phyloP scores from a whole-genome alignment of 2,888 invertebrate genomes.

The Tetragonisca angustula region DNA sequence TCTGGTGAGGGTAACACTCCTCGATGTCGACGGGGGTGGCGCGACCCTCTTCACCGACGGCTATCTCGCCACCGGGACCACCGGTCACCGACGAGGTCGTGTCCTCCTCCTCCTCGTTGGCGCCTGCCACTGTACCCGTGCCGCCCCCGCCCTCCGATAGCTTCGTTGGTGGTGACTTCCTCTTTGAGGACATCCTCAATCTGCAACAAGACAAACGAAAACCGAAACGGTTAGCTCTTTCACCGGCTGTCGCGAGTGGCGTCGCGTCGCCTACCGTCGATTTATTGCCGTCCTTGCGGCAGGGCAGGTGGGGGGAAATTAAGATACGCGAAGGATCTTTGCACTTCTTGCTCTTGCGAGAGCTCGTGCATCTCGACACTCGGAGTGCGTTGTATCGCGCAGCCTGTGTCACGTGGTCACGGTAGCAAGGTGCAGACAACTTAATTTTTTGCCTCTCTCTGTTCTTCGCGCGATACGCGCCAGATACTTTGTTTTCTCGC shows the following conservation, averaged over 20 bases:
- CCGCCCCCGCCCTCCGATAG: constrained; percentile 90
- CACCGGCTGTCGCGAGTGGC: too few relatives aligned
- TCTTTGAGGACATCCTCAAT: constrained; percentile 97
- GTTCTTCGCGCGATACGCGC: not conserved
- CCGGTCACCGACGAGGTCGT: constrained; percentile 84
- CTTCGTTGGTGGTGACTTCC: constrained; percentile 97
- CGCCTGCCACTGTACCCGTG: constrained; percentile 79
- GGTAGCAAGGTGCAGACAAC: not conserved
- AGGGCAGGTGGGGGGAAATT: too few relatives aligned
- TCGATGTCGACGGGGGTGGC: constrained; percentile 87
- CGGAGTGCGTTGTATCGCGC: not conserved
- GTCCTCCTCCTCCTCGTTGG: constrained; percentile 85
- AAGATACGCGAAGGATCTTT: too few relatives aligned
- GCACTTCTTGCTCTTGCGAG: too few relatives aligned
- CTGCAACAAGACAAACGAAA: constrained; percentile 84
- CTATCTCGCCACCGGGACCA: constrained; percentile 73
- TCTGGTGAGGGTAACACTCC: constrained; percentile 73
- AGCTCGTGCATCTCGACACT: too few relatives aligned
- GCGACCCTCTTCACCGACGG: constrained; percentile 82
- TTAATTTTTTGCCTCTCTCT: not conserved
- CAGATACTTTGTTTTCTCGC: constrained; percentile 34
- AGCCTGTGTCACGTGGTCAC: not conserved
- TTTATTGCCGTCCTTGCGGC: too few relatives aligned
- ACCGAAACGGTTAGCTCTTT: constrained; percentile 16
- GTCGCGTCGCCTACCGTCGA: too few relatives aligned